These are phyloP conservation scores for Bombycilla garrulus DNA, from an alignment of 2,113 vertebrate genomes.

Conservation along the genomic window DNA sequence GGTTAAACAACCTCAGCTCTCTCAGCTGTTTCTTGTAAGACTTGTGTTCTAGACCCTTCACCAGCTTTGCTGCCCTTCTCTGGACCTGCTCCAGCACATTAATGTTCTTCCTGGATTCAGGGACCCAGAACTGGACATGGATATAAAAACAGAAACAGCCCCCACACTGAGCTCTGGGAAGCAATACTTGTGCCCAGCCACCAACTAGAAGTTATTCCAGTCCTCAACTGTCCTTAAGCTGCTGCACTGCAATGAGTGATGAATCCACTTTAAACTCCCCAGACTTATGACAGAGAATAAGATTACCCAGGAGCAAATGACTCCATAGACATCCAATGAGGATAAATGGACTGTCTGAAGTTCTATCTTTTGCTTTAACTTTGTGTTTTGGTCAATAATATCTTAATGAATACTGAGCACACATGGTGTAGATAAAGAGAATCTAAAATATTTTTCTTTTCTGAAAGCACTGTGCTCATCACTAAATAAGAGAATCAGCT, in stretches of 20 bases:
- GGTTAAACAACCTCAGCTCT: background rate
- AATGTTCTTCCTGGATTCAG: background rate
- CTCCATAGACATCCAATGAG: background rate
- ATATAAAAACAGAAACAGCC: background rate
- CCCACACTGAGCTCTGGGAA: background rate
- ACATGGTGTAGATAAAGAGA: background rate
- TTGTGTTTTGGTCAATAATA: background rate
- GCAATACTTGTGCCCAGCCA: too few species aligned
- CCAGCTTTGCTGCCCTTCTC: accelerated
- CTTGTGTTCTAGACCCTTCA: background rate
- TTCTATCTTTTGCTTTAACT: background rate
- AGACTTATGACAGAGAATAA: background rate
- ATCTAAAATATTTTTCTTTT: background rate
- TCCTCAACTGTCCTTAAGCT: background rate
- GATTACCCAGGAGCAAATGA: background rate
- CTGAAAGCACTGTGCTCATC: background rate
- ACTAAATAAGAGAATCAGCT: background rate
- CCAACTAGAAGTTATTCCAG: background rate
- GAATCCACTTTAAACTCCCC: background rate
- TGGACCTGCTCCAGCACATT: background rate
- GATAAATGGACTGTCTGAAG: background rate
- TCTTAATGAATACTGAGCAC: background rate
- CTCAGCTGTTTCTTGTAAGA: background rate
- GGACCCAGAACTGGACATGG: background rate
- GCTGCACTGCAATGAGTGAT: background rate